Base-by-base conservation (phyloP, 2,888 invertebrate genomes). In the Mimas tiliae region DNA sequence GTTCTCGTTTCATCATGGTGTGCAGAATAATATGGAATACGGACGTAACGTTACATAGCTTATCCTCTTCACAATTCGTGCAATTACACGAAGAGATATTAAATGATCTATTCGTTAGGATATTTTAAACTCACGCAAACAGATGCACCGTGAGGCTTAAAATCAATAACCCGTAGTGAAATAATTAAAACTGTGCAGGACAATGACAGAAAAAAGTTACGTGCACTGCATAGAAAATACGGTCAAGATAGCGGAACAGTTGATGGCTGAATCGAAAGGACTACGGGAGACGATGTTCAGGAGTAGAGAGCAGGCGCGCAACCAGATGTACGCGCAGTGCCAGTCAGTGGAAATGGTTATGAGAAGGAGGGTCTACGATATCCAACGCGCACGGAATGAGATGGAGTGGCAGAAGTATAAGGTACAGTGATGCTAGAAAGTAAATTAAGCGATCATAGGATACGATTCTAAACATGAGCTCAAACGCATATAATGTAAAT, bases 311-410 rank as follows among this genome's bases (percentile, higher is more conserved):
- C 95, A 96, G 74, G 96, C 97, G 0, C 94, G 94, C 68, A 98
- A 98, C 78, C 97, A 98, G 83, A 94, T 98, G 85, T 94, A 95
- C 67, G 96, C 97, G 0, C 98, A 98, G 88, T 95, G 96, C 72
- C 97, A 98, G 73, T 94, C 95, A 1, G 97, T 97, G 0, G 97
- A 98, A 84, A 97, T 97, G 86, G 95, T 96, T 0, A 94, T 98
- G 83, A 94, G 98, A 48, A 96, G 98, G 82, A 94, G 98, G 65
- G 96, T 98, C 63, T 98, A 97, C 83, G 98, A 98, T 83, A 97
- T 97, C 55, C 96, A 97, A 82, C 95, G 96, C 67, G 96, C 97
- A 0, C 95, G 96, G 73, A 97, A 98, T 83, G 98, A 98, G 86
- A 95, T 98, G 74, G 96, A 98, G 76, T 98, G 98, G 98, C 98